A percentile compares a stretch with the other conserved stretches of the same genome.
These are phyloP conservation scores for Drosophila sturtevanti DNA, from an alignment of 1,140 invertebrate species.

Conservation along the genomic window DNA sequence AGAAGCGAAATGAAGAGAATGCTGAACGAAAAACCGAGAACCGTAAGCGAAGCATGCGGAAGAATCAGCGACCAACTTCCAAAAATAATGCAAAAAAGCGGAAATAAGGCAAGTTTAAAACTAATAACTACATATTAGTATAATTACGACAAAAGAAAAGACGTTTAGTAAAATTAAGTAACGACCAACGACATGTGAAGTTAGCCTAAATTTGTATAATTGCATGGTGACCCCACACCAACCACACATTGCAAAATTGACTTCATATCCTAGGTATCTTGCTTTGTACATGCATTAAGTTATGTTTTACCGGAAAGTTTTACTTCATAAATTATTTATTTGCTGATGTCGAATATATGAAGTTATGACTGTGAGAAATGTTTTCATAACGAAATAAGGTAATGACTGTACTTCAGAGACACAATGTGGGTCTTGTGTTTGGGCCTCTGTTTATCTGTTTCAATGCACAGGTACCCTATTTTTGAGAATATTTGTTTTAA, in stretches of 20 bases:
- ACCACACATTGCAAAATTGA: too few species aligned
- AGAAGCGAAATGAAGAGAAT: slow-evolving; percentile 68
- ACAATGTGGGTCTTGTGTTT: too few species aligned
- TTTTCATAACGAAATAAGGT: too few species aligned
- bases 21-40: slow-evolving; percentile 60
- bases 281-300: too few species aligned
- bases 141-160: not conserved
- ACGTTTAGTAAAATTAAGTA: not conserved
- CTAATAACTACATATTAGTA: not conserved
- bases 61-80: slow-evolving; percentile 55
- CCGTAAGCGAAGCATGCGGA: slow-evolving; percentile 78
- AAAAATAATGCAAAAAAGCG: slow-evolving; percentile 39
- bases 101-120: slow-evolving; percentile 42
- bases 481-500: not conserved
- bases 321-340: too few species aligned
- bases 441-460: not conserved
- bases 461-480: not conserved
- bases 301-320: too few species aligned
- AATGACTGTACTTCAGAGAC: too few species aligned
- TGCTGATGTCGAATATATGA: too few species aligned
- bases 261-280: too few species aligned
- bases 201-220: not conserved
- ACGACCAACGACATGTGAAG: not conserved
- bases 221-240: not conserved
- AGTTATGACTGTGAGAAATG: too few species aligned